Evolutionary conservation across 2,888 invertebrate genomes (phyloP), one percentile per base, ranked within the genome.

Genomic region (Linnaemya tessellans): DNA sequence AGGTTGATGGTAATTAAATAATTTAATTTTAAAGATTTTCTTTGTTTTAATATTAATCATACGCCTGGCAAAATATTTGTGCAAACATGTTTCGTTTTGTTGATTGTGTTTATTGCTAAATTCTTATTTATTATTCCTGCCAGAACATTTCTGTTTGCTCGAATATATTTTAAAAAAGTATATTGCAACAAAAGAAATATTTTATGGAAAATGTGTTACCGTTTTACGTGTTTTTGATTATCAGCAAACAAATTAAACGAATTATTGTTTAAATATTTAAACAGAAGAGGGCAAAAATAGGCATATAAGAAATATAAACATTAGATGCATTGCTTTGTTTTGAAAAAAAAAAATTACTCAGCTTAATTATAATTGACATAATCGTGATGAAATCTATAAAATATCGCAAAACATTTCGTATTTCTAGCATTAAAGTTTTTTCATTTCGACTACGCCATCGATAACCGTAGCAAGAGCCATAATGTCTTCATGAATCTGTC

Each of bases 201-300:
- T 10, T 78, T 1, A 1, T 13, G 22, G 56, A 70, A 80, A 84
- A 70, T 83, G 65, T 84, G 80, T 71, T 84, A 65, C 74, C 75
- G 49, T 64, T 65, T 58, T 84, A 80, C 84, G 84, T 84, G 80
- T 49, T 67, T 74, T 70, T 75, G 70, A 75, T 80, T 84, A 75
- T 84, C 70, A 68, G 30, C 51, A 60, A 56, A 65, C 25, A 68
- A 20, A 58, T 62, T 67, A 51, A 51, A n/a, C 15, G n/a, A 68
- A 60, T 51, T 38, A 51, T 67, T 56, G 46, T 67, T 46, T 56
- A n/a, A 56, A n/a, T 0, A n/a, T n/a, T n/a, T n/a, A 2, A 46
- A 77, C 41, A 65, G 30, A 1, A 35, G n/a, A n/a, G 30, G 56
- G 20, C 1, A 22, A 65, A 30, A 30, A 3, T 30, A 30, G n/a